phyloP scores from a whole-genome alignment of 2,113 vertebrate species.

The Zosterops borbonicus region DNA sequence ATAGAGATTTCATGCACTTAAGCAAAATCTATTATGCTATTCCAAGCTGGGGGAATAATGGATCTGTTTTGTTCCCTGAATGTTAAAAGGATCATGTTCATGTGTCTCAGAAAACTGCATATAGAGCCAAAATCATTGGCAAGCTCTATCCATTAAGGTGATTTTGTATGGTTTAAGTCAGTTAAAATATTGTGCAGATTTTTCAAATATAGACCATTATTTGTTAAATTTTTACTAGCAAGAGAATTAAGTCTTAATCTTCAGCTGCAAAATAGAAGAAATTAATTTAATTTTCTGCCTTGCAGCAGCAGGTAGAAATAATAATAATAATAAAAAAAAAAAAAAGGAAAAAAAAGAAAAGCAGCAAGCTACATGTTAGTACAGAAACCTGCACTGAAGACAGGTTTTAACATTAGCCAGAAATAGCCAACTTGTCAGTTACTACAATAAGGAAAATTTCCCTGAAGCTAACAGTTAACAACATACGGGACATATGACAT shows the following conservation, averaged over 20 bases:
- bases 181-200: not conserved
- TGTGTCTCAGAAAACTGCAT: not conserved
- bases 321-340: not conserved
- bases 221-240: not conserved
- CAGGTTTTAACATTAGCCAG: not conserved
- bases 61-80: not conserved
- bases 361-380: not conserved
- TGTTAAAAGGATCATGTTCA: not conserved
- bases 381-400: not conserved
- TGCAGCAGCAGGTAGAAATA: not conserved
- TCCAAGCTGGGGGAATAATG: not conserved
- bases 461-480: not conserved
- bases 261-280: not conserved
- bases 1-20: not conserved
- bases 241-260: not conserved
- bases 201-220: not conserved
- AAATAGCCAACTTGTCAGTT: not conserved
- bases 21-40: not conserved
- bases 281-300: not conserved
- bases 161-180: not conserved
- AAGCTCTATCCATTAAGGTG: not conserved
- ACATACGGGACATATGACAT: not conserved
- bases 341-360: not conserved
- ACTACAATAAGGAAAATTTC: not conserved
- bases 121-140: not conserved